Percentiles rank a stretch among this genome's conserved stretches.
Conservation (phyloP, 2,797 vertebrate species). For the Tadarida brasiliensis region DNA sequence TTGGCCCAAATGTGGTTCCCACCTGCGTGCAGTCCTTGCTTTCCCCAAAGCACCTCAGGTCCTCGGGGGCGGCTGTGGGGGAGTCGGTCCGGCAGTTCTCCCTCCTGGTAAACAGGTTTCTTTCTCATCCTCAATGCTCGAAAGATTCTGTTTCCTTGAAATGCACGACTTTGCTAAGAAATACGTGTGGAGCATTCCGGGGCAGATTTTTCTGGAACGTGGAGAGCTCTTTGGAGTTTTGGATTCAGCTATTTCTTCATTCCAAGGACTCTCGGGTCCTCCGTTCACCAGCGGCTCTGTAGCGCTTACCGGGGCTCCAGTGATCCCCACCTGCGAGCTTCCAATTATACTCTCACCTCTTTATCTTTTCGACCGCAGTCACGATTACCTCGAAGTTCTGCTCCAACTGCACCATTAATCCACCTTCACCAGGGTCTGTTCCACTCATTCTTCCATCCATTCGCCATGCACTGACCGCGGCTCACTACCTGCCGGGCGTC, state of each 20-base stretch:
- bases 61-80: too few species aligned
- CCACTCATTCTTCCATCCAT: accelerated
- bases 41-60: too few species aligned
- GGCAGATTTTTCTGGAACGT: neutral
- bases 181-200: accelerated
- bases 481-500: too few species aligned
- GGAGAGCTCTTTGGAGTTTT: neutral
- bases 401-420: neutral
- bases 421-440: accelerated
- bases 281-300: accelerated
- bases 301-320: accelerated
- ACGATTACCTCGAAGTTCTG: neutral
- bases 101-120: neutral
- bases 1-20: neutral
- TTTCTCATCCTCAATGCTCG: neutral
- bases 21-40: neutral
- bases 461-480: accelerated
- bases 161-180: neutral
- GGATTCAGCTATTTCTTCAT: neutral
- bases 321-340: accelerated
- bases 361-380: neutral
- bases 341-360: neutral
- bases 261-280: accelerated
- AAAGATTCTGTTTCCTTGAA: neutral
- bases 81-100: too few species aligned